phyloP scores from a whole-genome alignment of 1,140 invertebrate species.

The Procambarus virginalis region DNA sequence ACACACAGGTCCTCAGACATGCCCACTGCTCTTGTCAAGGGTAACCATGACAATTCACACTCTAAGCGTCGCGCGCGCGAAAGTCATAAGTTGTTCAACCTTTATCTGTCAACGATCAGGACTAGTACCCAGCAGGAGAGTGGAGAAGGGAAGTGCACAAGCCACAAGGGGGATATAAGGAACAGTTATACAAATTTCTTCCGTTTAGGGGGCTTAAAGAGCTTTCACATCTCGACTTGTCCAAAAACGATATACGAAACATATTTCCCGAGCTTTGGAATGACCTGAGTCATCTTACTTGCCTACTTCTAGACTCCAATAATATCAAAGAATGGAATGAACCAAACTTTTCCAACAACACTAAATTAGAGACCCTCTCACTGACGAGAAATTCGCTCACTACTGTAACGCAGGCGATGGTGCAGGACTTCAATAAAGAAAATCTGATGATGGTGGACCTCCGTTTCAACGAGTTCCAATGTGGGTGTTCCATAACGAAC shows the following conservation, averaged over 20 bases:
- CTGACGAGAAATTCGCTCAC: constrained; percentile 40
- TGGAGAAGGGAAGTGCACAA: neutral
- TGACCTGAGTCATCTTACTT: constrained; percentile 20
- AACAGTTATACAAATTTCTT: neutral
- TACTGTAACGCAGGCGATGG: constrained; percentile 36
- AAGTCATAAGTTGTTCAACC: neutral
- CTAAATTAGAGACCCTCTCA: neutral
- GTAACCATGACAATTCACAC: neutral
- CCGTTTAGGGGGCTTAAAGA: constrained; percentile 9
- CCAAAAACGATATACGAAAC: constrained; percentile 31
- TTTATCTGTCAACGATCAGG: neutral
- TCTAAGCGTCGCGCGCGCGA: neutral
- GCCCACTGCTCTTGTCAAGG: neutral
- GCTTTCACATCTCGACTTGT: constrained; percentile 14
- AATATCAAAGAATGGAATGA: constrained; percentile 35
- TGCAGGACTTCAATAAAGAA: constrained; percentile 37
- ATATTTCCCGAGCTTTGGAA: constrained; percentile 19
- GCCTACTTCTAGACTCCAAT: constrained; percentile 21
- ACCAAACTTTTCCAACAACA: constrained; percentile 23
- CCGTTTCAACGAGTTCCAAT: constrained; percentile 29
- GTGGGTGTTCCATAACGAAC: constrained; percentile 20
- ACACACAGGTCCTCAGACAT: neutral
- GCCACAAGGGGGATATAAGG: neutral
- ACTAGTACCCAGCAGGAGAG: neutral
- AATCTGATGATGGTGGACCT: constrained; percentile 39